phyloP scores from a whole-genome alignment of 2,113 vertebrate genomes.

The Anoura caudifer region DNA sequence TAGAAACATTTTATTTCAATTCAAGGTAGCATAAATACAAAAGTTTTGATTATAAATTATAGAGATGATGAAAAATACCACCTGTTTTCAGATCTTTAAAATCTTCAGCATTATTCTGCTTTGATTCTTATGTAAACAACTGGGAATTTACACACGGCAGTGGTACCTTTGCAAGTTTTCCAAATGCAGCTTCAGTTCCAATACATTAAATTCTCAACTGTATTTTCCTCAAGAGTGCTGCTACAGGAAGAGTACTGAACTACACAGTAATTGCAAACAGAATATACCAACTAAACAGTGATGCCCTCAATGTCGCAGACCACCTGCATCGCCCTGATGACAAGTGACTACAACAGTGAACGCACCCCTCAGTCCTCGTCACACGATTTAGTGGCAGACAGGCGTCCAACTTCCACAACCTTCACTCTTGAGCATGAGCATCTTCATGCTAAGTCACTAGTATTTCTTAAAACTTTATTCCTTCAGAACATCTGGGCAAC shows the following conservation, averaged over 20 bases:
- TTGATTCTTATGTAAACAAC: slow-evolving; percentile 48
- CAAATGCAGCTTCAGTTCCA: not conserved
- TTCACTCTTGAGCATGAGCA: slow-evolving; percentile 34
- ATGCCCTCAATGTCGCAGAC: not conserved
- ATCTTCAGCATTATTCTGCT: not conserved
- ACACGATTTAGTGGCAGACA: not conserved
- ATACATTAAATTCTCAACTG: slow-evolving; percentile 16
- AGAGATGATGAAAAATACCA: slow-evolving; percentile 62
- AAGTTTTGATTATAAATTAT: slow-evolving; percentile 52
- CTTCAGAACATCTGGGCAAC: slow-evolving; percentile 49
- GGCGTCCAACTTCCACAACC: not conserved
- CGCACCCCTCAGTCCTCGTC: not conserved
- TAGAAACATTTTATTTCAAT: slow-evolving; percentile 74
- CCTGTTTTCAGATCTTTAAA: slow-evolving; percentile 45
- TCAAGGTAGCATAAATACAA: slow-evolving; percentile 66
- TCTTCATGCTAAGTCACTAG: slow-evolving; percentile 34
- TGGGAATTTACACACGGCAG: slow-evolving; percentile 7
- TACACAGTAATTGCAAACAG: slow-evolving; percentile 3
- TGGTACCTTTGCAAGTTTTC: not conserved
- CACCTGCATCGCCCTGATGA: not conserved
- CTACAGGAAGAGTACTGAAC: slow-evolving; percentile 26
- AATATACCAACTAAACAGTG: not conserved
- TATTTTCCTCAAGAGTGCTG: slow-evolving; percentile 21
- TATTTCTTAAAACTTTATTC: slow-evolving; percentile 56
- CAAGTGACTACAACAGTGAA: not conserved